These are phyloP conservation scores for Rhinopomastus cyanomelas DNA, from an alignment of 2,113 vertebrate species.

Conservation along the genomic window DNA sequence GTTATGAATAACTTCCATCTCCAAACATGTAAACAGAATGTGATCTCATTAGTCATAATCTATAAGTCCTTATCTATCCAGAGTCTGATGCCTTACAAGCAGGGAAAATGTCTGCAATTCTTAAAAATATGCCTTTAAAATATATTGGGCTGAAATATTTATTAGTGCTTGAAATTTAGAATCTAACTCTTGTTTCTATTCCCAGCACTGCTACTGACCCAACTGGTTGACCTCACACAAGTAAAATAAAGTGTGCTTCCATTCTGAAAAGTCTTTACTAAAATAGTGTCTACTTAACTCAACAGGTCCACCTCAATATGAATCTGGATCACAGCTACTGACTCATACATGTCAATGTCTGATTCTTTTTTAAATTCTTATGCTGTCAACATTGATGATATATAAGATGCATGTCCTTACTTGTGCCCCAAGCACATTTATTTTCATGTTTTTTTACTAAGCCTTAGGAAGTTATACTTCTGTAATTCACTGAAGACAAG, in stretches of 20 bases:
- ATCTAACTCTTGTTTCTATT: slow-evolving; percentile 14
- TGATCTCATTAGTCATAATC: background rate
- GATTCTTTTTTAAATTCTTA: background rate
- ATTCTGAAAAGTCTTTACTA: slow-evolving; percentile 33
- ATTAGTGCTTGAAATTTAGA: slow-evolving; percentile 57
- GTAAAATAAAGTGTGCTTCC: slow-evolving; percentile 17
- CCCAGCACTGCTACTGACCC: slow-evolving; percentile 25
- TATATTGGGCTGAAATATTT: slow-evolving; percentile 30
- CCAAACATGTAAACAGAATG: background rate
- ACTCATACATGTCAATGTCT: background rate
- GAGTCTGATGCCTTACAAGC: background rate
- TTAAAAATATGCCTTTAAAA: slow-evolving; percentile 53
- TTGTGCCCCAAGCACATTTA: background rate
- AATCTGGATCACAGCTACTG: background rate
- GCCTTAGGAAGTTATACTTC: background rate
- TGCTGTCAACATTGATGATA: background rate
- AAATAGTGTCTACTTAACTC: slow-evolving; percentile 36
- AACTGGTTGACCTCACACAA: background rate
- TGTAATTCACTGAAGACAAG: background rate
- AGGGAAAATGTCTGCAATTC: background rate
- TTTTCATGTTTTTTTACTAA: background rate
- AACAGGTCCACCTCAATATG: background rate
- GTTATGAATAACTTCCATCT: background rate
- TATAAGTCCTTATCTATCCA: background rate
- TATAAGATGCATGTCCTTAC: background rate